Evolutionary conservation across 2,797 vertebrate genomes (phyloP), one percentile per base, ranked within the genome.

Genomic region (Numenius phaeopus): DNA sequence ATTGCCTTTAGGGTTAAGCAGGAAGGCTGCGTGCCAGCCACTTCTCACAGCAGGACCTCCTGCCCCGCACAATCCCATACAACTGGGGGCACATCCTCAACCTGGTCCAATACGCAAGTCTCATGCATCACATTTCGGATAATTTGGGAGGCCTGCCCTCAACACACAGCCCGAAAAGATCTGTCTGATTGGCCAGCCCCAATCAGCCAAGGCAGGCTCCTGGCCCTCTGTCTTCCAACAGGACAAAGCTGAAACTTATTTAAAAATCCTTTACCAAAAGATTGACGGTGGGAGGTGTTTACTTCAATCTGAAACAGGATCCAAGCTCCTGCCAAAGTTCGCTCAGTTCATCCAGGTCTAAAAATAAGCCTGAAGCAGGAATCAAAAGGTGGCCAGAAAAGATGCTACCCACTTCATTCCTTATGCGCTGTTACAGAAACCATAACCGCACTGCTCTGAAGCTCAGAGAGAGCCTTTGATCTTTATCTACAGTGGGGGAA

Each of bases 391-490:
- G 40, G 47, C 64, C 78, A 80, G 69, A 46, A 66, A 79, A 83
- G 75, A 89, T 87, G 67, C 9, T 65, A 27, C 81, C 55, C 75
- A 26, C 82, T 71, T 83, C 37, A 91, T 46, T 91, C 57, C 40
- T 67, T 40, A 46, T 37, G 67, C 0, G 1, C 29, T 78, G 54
- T 90, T 87, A 87, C 34, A 84, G 86, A 87, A 94, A 76, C 67
- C 52, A 2, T 11, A 94, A 70, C 55, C 2, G 0, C 34, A 4
- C 29, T 8, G n/a, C 55, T 86, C 76, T 72, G 73, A 61, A 78
- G 54, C 83, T 83, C 83, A 85, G 39, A 82, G 70, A 47, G 39
- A 84, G 47, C 16, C 67, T 80, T 95, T 92, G 87, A 85, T 85
- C 58, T 76, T 79, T 90, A 90, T 86, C 78, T 78, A 42, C 23